A percentile compares a stretch with the other conserved stretches of the same genome.
These are phyloP conservation scores for Naja naja DNA, from an alignment of 2,113 vertebrate species.

Conservation along the genomic window DNA sequence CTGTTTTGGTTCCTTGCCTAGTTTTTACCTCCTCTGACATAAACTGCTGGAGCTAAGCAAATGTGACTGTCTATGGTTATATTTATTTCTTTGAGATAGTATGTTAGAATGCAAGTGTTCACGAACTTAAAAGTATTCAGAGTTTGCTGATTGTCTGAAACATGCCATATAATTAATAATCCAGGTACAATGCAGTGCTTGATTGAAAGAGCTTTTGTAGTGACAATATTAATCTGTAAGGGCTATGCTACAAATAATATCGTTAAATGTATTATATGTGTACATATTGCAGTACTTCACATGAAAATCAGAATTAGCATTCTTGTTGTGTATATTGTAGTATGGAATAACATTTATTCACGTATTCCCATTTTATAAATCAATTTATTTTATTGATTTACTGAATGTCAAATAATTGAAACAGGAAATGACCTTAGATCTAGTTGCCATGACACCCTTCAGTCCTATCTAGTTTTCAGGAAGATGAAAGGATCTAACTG, in stretches of 20 bases:
- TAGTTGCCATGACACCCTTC: constrained; percentile 85
- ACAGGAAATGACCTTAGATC: constrained; percentile 84
- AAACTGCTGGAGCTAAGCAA: neutral
- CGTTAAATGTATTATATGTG: constrained; percentile 7
- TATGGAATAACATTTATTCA: constrained; percentile 44
- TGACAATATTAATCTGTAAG: neutral
- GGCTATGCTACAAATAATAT: neutral
- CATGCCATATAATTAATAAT: neutral
- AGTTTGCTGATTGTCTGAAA: constrained; percentile 5
- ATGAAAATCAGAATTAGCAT: constrained; percentile 34
- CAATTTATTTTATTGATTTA: constrained; percentile 50
- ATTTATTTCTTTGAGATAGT: neutral
- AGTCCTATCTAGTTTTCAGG: constrained; percentile 71
- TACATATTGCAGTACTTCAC: neutral
- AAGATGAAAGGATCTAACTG: constrained; percentile 82
- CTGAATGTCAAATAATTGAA: constrained; percentile 70
- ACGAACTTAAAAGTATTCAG: neutral
- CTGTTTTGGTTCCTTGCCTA: neutral
- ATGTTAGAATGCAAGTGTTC: neutral
- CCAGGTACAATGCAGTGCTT: neutral
- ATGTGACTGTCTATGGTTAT: neutral
- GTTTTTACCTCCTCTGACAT: neutral
- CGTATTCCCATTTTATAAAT: constrained; percentile 60
- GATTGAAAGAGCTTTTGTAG: constrained; percentile 11
- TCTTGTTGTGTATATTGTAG: constrained; percentile 36